Evolutionary conservation across 2,797 vertebrate species (phyloP), one percentile per base, ranked within the genome.

Genomic region (Coreius guichenoti): DNA sequence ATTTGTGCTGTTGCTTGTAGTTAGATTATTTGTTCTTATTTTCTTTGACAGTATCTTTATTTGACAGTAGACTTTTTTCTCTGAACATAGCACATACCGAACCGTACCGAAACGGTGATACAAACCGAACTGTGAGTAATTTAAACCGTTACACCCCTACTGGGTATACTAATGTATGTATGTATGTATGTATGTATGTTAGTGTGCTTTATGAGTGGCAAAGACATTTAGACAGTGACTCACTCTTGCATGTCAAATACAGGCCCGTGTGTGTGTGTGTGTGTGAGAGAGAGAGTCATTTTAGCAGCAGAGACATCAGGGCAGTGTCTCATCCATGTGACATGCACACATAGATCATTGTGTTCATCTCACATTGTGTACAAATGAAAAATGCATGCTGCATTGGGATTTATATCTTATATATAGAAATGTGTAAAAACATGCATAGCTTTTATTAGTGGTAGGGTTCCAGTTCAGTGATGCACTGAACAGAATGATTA

Each of bases 281-380:
- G 72, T 31, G n/a, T 45, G 70, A 11, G 17, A 45, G 58, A 26
- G 58, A 14, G 33, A 26, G 54, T 43, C 33, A 61, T 65, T 39
- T 79, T 43, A 63, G 36, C 56, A 45, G n/a, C n/a, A 63, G 77
- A 65, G 43, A 49, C 61, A 65, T 65, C 39, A 33, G 43, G 5
- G 11, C 63, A 31, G 43, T 67, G 61, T 80, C 56, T 79, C 56
- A 78, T 78, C 33, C 36, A 61, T 39, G 54, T 61, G 26, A n/a
- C 36, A 65, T 31, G 39, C 39, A 65, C 58, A 47, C 11, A 2
- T 31, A 19, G 1, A 12, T 26, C 49, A 75, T 58, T 39, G 31
- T 77, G 51, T 17, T 65, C 14, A 31, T 31, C 76, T 63, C 36
- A 45, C 8, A 11, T 68, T 36, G 65, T 36, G 65, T 68, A 9